Evolutionary conservation across 1,140 invertebrate species (phyloP).

Genomic region (Zaprionus capensis): DNA sequence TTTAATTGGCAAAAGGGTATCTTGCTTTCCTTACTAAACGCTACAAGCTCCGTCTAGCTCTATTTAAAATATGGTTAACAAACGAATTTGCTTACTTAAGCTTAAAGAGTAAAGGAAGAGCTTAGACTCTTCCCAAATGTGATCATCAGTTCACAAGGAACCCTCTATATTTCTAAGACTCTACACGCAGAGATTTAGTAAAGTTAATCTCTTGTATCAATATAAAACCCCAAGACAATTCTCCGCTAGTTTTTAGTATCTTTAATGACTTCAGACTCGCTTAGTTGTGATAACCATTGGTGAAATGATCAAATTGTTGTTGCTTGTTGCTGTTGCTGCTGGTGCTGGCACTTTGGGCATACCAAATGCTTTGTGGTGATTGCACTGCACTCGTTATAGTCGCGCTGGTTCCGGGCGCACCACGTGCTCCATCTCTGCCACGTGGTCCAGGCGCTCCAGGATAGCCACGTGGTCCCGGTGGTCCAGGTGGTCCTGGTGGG

Average conservation of each 20-base stretch:
- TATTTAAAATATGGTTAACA: too few relatives aligned
- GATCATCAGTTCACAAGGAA: too few relatives aligned
- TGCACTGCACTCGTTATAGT: conserved; percentile 21
- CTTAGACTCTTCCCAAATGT: too few relatives aligned
- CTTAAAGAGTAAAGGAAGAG: too few relatives aligned
- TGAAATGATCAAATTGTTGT: conserved; percentile 54
- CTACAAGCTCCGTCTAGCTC: too few relatives aligned
- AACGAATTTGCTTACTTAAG: too few relatives aligned
- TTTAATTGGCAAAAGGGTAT: too few relatives aligned
- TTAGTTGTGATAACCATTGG: conserved; percentile 63
- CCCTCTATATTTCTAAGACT: too few relatives aligned
- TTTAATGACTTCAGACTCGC: not conserved
- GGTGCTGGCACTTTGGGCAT: conserved; percentile 40
- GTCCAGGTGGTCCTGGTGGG: conserved; percentile 62
- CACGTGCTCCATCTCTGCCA: conserved; percentile 21
- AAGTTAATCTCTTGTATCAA: too few relatives aligned
- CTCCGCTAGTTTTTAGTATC: not conserved
- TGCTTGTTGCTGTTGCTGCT: conserved; percentile 38
- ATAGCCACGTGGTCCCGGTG: conserved; percentile 51
- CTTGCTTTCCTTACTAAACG: too few relatives aligned
- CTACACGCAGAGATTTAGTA: too few relatives aligned
- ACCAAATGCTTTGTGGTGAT: conserved; percentile 59
- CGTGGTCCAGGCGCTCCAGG: conserved; percentile 48
- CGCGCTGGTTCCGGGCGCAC: conserved; percentile 35
- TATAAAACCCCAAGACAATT: not conserved